phyloP scores from a whole-genome alignment of 2,797 vertebrate genomes.

The Borostomias antarcticus region DNA sequence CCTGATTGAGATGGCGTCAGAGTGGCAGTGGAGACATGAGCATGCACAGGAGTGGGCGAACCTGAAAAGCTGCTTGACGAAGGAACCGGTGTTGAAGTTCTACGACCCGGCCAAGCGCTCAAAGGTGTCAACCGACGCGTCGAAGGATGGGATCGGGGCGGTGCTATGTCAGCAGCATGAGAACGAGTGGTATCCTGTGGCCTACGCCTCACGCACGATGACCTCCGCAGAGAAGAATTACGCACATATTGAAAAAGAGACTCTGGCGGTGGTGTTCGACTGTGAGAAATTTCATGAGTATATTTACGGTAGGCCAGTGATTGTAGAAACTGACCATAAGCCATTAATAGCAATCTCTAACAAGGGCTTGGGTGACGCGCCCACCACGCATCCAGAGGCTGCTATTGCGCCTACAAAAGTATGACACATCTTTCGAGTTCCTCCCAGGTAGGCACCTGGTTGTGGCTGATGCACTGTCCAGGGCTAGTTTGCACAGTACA shows the following conservation, averaged over 20 bases:
- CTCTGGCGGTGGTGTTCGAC: conserved; percentile 15
- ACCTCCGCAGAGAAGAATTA: conserved; percentile 4
- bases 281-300: conserved; percentile 15
- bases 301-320: conserved; percentile 5
- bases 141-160: conserved; percentile 19
- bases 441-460: too few species aligned
- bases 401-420: too few species aligned
- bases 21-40: neutral
- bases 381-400: conserved; percentile 22
- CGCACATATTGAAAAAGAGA: conserved; percentile 23
- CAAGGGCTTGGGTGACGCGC: conserved; percentile 15
- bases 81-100: neutral
- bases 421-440: too few species aligned
- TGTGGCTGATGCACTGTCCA: too few species aligned
- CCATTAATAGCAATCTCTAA: conserved; percentile 10
- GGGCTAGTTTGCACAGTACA: too few species aligned
- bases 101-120: conserved; percentile 6
- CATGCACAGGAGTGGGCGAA: conserved; percentile 15
- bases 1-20: conserved; percentile 12
- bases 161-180: conserved; percentile 19
- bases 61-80: conserved; percentile 1
- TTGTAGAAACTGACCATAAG: conserved; percentile 24
- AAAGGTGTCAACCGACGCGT: conserved; percentile 19
- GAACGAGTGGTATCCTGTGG: neutral
- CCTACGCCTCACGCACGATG: conserved; percentile 12